phyloP scores from a whole-genome alignment of 2,113 vertebrate species.

The Solea solea region DNA sequence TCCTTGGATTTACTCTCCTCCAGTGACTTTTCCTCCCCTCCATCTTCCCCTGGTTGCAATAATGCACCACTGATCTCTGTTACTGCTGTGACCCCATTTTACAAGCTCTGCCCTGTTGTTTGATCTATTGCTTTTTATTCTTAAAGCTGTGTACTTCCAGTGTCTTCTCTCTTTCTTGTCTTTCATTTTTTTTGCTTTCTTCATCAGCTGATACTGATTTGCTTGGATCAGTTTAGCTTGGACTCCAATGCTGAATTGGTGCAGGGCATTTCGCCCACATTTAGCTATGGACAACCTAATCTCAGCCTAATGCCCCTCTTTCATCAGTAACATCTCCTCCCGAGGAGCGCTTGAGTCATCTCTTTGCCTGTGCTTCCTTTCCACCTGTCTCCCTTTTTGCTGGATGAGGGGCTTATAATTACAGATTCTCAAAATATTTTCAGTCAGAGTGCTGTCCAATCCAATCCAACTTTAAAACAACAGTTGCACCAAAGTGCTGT shows the following conservation, averaged over 20 bases:
- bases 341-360: conserved; percentile 8
- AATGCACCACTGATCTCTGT: conserved; percentile 32
- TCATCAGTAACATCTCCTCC: conserved; percentile 8
- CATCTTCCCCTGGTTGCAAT: conserved; percentile 12
- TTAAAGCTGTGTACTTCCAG: conserved; percentile 6
- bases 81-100: conserved; percentile 8
- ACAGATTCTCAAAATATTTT: conserved; percentile 63
- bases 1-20: conserved; percentile 42
- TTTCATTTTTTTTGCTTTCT: neutral
- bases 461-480: no score
- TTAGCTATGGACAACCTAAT: neutral
- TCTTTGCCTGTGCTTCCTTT: conserved; percentile 16
- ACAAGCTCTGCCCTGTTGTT: conserved; percentile 35
- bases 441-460: neutral
- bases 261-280: conserved; percentile 19
- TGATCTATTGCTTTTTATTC: conserved; percentile 13
- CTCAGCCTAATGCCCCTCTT: conserved; percentile 15
- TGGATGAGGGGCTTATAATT: conserved; percentile 42
- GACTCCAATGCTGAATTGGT: neutral
- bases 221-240: conserved; percentile 13
- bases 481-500: no score
- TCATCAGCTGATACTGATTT: conserved; percentile 32
- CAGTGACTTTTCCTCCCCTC: neutral
- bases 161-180: neutral
- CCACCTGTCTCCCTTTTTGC: conserved; percentile 24